Evolutionary conservation across 2,797 vertebrate genomes (phyloP), one percentile per base, ranked within the genome.

Genomic region (Siniperca scherzeri): DNA sequence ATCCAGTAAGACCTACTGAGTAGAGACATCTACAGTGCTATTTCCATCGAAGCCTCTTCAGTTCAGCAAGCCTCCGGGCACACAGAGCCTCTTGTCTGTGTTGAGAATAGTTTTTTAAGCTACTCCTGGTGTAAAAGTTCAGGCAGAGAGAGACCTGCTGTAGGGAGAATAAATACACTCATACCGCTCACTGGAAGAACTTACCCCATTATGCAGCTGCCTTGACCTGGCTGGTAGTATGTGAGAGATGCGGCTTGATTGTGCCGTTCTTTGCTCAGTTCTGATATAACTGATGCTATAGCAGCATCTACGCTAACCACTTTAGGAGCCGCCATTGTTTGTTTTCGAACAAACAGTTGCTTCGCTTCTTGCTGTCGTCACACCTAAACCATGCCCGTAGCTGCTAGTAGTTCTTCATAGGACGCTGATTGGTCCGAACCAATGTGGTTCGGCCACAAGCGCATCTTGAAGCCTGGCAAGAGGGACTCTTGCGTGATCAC

Each of bases 21-120:
- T 59, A 78, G n/a, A 92, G 76, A 84, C 80, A 80, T 85, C 78
- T 74, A 27, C 70, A 59, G 38, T 59, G 62, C 73, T 88, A 68
- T 91, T 90, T 86, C 82, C 70, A 86, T 80, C 16, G 0, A 67
- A 86, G 73, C 75, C 42, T 74, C 74, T 86, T 86, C 62, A 79
- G 84, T 82, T 82, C 65, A 87, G 83, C 74, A 59, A 82, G 90
- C 89, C 90, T 83, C 60, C 57, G 55, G 93, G 91, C 87, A 79
- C 80, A 77, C 69, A 76, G 75, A 90, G 74, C 84, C 83, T 91
- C 75, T 80, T 80, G 85, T 90, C 86, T 87, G 85, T 88, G 89
- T 87, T 80, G 84, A 91, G 86, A 78, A 70, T 68, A 55, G 87
- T 66, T 86, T 91, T 83, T 87, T 88, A 90, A 90, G 82, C 85